These are phyloP conservation scores for Protobothrops flavoviridis DNA, from an alignment of 2,113 vertebrate species.

Conservation along the genomic window DNA sequence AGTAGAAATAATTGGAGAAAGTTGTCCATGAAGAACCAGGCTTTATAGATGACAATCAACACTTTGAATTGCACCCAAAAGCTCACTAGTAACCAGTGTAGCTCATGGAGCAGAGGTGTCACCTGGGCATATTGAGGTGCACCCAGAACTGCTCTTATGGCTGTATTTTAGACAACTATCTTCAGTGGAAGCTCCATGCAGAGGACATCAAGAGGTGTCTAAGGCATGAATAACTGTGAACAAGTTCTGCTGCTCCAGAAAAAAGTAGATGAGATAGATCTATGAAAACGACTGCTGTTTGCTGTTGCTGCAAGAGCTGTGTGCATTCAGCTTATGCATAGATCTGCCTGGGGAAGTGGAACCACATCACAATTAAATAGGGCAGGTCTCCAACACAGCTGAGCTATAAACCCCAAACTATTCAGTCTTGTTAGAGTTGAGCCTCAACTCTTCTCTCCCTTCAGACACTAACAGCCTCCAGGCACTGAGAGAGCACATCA, in stretches of 20 bases:
- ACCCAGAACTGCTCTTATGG: not conserved
- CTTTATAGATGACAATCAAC: not conserved
- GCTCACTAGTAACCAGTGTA: not conserved
- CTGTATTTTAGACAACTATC: not conserved
- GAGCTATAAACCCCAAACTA: not conserved
- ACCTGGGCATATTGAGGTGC: not conserved
- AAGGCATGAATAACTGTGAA: not conserved
- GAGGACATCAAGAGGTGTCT: not conserved
- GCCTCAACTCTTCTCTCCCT: not conserved
- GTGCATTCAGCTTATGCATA: not conserved
- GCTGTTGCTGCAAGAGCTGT: not conserved
- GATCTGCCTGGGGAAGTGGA: not conserved
- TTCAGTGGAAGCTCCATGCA: not conserved
- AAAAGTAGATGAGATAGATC: not conserved
- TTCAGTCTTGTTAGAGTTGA: not conserved
- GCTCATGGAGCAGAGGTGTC: not conserved
- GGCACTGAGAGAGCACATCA: not conserved
- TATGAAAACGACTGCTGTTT: not conserved
- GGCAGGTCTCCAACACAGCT: not conserved
- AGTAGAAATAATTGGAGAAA: not conserved
- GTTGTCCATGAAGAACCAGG: not conserved
- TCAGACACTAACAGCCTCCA: not conserved
- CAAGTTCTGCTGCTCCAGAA: not conserved
- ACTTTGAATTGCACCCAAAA: not conserved
- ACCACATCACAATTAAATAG: not conserved